Evolutionary conservation across 2,888 invertebrate genomes (phyloP), one percentile per base, ranked within the genome.

Genomic region (Drosophila differens): DNA sequence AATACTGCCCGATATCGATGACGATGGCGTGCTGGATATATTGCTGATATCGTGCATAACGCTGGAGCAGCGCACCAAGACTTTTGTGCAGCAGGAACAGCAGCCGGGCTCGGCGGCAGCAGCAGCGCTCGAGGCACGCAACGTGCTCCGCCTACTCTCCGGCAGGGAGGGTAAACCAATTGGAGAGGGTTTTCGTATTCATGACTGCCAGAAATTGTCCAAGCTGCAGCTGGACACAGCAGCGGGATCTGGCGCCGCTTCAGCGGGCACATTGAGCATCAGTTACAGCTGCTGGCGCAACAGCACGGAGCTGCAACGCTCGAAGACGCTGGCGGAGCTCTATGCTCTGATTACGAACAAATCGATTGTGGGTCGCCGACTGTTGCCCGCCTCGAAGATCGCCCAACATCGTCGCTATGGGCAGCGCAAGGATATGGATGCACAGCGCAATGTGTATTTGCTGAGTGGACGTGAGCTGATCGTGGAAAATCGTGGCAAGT

Each of bases 21-120:
- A 94, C 5, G 97, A 97, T 91, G 95, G 95, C 35, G 95, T 96
- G 0, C 94, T 95, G 90, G 97, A 97, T 83, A 94, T 97, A 37
- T 91, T 97, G 28, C 95, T 95, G 30, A 94, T 95, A 7, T 95
- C 94, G 2, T 95, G 94, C 52, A 37, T 93, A 94, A 79, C 85
- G 0, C 78, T 91, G 22, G 91, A 91, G 39, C 83, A 91, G 60
- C 89, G 89, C 57, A 89, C 91, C 62, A 92, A 91, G 66, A 82
- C 82, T 41, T 79, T 84, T n/a, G 76, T 85, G 16, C 81, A 85
- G 41, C 64, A 71, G 41, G 71, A 80, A 58, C 78, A 81, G 25
- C 64, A 78, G 19, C 74, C 86, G 0, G 71, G 75, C 32, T 52
- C 73, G 5, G n/a, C 66, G 1, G 64, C 52, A 0, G 55, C 74